A percentile compares a stretch with the other conserved stretches of the same genome.
Evolutionary conservation across 2,113 vertebrate species (phyloP).

Genomic region (Podiceps cristatus): DNA sequence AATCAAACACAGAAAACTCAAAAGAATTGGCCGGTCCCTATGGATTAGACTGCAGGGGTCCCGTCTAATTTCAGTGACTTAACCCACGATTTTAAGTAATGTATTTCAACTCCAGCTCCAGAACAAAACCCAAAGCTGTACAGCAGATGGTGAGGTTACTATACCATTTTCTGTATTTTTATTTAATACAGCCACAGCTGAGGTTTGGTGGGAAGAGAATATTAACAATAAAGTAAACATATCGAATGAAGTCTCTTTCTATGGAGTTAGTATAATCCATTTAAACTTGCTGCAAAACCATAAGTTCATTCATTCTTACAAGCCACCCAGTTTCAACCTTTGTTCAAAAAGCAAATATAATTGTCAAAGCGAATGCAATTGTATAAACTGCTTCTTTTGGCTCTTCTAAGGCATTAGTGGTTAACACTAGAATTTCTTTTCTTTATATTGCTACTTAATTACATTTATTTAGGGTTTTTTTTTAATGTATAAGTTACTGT

Average conservation of each 20-base stretch:
- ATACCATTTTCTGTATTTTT: constrained; percentile 39
- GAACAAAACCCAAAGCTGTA: constrained; percentile 76
- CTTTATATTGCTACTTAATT: neutral
- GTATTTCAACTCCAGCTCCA: constrained; percentile 69
- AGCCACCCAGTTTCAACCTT: neutral
- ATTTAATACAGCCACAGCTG: constrained; percentile 38
- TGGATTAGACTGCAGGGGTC: constrained; percentile 81
- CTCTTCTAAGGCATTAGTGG: neutral
- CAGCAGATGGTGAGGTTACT: constrained; percentile 87
- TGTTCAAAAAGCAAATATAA: neutral
- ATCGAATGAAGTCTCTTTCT: neutral
- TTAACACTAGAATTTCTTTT: neutral
- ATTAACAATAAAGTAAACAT: neutral
- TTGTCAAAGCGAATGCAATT: neutral
- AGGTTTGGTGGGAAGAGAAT: constrained; percentile 1
- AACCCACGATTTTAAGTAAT: constrained; percentile 67
- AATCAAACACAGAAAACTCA: constrained; percentile 80
- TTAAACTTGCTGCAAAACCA: neutral
- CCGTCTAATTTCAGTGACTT: constrained; percentile 74
- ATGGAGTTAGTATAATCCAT: neutral
- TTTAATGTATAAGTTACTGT: neutral
- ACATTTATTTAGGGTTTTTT: neutral
- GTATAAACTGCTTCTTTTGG: neutral
- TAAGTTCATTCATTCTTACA: neutral
- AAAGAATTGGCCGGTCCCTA: constrained; percentile 74